Conservation (phyloP, 64 coral and sea anemone species). For the Pachyseris speciosa region DNA sequence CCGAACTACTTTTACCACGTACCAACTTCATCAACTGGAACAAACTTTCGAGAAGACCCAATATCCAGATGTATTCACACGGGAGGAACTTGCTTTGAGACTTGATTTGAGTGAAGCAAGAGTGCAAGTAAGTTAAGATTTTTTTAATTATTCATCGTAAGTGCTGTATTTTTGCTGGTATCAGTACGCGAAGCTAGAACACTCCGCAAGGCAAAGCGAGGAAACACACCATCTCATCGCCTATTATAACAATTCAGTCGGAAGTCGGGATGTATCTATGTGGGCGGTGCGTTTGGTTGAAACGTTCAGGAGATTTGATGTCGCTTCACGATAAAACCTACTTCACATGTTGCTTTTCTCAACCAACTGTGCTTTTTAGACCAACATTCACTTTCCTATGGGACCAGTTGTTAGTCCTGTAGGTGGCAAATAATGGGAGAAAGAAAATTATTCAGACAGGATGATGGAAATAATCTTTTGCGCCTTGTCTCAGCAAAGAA, state of each 20-base stretch:
- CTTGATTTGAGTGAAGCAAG: constrained; percentile 89
- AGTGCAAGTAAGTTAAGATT: constrained; percentile 68
- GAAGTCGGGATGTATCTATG: background rate
- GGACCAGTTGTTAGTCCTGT: background rate
- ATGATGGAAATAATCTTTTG: background rate
- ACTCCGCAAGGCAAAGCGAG: background rate
- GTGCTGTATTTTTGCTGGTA: background rate
- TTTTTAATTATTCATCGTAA: background rate
- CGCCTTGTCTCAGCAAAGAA: background rate
- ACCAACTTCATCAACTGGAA: constrained; percentile 91
- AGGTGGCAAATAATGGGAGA: background rate
- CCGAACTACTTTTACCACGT: constrained; percentile 89
- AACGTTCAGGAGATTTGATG: too few relatives aligned
- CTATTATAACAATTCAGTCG: background rate
- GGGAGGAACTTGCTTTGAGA: constrained; percentile 83
- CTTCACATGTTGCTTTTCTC: background rate
- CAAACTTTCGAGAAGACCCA: constrained; percentile 93
- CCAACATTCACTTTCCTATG: background rate
- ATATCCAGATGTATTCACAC: constrained; percentile 91
- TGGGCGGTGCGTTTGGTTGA: background rate
- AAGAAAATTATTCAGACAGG: background rate
- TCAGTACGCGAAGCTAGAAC: background rate
- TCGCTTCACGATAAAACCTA: background rate
- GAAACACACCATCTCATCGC: background rate
- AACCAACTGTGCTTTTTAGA: background rate